Evolutionary conservation across 2,888 invertebrate species (phyloP).

Genomic region (Mayetiola destructor): DNA sequence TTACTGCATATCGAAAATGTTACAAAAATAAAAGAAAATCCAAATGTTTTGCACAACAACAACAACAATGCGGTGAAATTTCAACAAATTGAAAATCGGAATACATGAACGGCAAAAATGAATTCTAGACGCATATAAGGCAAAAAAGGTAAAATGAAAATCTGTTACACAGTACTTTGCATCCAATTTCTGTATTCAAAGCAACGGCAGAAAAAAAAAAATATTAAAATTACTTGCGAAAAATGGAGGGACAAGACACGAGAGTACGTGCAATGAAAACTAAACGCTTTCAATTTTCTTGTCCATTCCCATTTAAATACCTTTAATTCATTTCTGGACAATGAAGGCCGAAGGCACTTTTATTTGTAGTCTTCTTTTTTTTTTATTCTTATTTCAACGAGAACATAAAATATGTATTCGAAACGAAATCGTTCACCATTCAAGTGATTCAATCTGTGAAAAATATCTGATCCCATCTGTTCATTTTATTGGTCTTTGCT

Average conservation of each 20-base stretch:
- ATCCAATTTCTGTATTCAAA: conserved; percentile 8
- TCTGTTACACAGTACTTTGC: too few relatives aligned
- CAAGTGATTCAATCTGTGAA: too few relatives aligned
- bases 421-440: too few relatives aligned
- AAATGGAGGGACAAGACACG: conserved; percentile 1
- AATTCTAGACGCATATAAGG: background rate
- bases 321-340: background rate
- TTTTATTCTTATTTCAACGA: background rate
- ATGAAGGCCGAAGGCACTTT: background rate
- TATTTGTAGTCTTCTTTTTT: background rate
- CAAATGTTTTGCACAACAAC: background rate
- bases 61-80: background rate
- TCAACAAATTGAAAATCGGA: background rate
- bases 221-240: background rate
- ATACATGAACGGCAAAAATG: background rate
- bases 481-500: too few relatives aligned
- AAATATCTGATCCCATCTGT: too few relatives aligned
- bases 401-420: too few relatives aligned
- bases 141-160: background rate
- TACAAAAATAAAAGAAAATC: background rate
- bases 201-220: too few relatives aligned
- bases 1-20: background rate
- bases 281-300: background rate
- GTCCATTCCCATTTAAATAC: conserved; percentile 8
- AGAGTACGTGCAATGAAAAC: conserved; percentile 5